Conservation (phyloP, 2,888 invertebrate species). For the Cybosia mesomella region DNA sequence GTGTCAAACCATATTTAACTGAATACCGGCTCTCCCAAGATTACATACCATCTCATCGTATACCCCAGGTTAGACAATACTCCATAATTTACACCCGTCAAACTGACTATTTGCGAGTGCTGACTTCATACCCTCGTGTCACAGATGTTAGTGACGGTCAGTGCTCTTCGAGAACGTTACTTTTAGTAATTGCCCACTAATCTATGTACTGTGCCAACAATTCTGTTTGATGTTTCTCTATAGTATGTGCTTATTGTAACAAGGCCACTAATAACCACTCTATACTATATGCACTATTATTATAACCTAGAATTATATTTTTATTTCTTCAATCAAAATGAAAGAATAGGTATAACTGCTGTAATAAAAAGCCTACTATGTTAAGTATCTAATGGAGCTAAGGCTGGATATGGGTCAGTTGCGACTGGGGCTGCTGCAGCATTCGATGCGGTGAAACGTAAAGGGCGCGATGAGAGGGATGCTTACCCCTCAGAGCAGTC, state of each 20-base stretch:
- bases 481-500: not conserved
- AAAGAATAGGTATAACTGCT: not conserved
- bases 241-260: not conserved
- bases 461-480: conserved; percentile 71
- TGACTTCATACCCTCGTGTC: not conserved
- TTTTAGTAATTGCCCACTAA: not conserved
- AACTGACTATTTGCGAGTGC: not conserved
- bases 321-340: not conserved
- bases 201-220: not conserved
- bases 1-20: no score
- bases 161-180: not conserved
- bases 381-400: conserved; percentile 63
- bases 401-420: conserved; percentile 76
- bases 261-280: not conserved
- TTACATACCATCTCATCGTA: not conserved
- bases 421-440: conserved; percentile 66
- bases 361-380: conserved; percentile 23
- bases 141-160: not conserved
- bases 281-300: not conserved
- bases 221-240: not conserved
- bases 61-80: not conserved
- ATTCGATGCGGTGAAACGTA: conserved; percentile 69
- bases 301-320: not conserved
- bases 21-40: no score
- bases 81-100: not conserved